Percentiles rank a stretch among this genome's conserved stretches.
These are phyloP conservation scores for Eubasilissa regina DNA, from an alignment of 1,140 invertebrate species.

Conservation along the genomic window DNA sequence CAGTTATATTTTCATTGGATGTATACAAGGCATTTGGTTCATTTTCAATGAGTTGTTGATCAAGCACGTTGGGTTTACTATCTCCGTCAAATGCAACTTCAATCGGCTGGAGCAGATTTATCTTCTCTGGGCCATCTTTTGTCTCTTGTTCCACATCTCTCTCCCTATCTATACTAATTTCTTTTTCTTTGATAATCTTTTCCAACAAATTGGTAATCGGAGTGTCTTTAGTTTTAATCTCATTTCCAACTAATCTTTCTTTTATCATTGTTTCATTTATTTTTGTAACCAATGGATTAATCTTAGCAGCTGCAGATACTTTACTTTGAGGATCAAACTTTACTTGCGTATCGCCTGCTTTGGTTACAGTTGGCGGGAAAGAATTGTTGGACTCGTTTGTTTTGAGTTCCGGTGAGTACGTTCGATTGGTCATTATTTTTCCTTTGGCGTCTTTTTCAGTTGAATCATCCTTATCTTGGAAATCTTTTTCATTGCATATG, in stretches of 20 bases:
- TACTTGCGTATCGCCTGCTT: neutral
- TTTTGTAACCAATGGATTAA: no score
- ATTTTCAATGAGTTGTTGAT: constrained; percentile 29
- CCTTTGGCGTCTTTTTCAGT: constrained; percentile 13
- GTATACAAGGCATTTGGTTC: constrained; percentile 14
- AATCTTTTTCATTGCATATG: constrained; percentile 34
- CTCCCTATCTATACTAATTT: no score
- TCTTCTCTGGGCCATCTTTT: no score
- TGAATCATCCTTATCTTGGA: constrained; percentile 30
- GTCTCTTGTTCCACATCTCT: no score
- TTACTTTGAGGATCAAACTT: neutral
- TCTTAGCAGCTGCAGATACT: neutral
- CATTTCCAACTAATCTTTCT: no score
- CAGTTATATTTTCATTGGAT: constrained; percentile 25
- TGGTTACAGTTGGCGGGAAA: neutral
- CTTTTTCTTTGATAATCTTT: no score
- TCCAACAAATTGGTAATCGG: no score
- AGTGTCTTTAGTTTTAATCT: no score
- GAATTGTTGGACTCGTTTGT: neutral
- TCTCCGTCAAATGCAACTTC: neutral
- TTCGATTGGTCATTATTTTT: neutral
- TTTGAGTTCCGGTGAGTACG: no score
- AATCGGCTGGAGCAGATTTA: no score
- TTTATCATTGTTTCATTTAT: no score
- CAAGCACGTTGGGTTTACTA: neutral